These are phyloP conservation scores for Drosophila micromelanica DNA, from an alignment of 1,140 invertebrate species.

Conservation along the genomic window DNA sequence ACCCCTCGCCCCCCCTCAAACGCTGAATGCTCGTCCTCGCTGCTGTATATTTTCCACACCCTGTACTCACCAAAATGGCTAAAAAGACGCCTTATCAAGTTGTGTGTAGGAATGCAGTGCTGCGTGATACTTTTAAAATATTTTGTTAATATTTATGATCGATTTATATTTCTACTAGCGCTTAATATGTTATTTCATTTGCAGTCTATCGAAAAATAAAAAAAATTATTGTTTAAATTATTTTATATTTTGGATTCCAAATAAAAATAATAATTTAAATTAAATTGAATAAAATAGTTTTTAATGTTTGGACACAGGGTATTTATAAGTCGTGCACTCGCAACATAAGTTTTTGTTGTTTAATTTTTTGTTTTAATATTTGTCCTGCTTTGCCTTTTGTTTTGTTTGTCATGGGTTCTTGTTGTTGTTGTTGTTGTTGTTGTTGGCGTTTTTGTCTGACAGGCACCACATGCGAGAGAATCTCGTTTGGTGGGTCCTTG, in stretches of 20 bases:
- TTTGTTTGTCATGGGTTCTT: conserved; percentile 15
- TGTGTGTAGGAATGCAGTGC: neutral
- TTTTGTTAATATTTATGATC: too few relatives aligned
- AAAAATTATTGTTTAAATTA: too few relatives aligned
- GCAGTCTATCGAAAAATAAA: too few relatives aligned
- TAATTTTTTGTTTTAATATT: conserved; percentile 3
- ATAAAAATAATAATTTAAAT: too few relatives aligned
- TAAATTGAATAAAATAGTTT: too few relatives aligned
- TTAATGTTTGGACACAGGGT: neutral
- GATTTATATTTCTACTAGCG: too few relatives aligned
- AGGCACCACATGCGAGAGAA: conserved; percentile 2
- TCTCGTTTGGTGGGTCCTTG: conserved; percentile 25
- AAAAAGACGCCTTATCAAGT: neutral
- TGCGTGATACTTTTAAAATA: too few relatives aligned
- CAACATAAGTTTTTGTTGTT: neutral
- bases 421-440: conserved; percentile 10
- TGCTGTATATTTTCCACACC: neutral
- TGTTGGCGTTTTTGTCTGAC: conserved; percentile 21
- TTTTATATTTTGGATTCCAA: too few relatives aligned
- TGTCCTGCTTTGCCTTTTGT: conserved; percentile 28
- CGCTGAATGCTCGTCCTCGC: neutral
- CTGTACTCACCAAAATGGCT: neutral
- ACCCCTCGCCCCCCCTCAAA: neutral
- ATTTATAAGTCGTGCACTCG: neutral
- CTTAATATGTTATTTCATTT: too few relatives aligned